Base-by-base conservation (phyloP, 2,113 vertebrate species). In the Empidonax alnorum region DNA sequence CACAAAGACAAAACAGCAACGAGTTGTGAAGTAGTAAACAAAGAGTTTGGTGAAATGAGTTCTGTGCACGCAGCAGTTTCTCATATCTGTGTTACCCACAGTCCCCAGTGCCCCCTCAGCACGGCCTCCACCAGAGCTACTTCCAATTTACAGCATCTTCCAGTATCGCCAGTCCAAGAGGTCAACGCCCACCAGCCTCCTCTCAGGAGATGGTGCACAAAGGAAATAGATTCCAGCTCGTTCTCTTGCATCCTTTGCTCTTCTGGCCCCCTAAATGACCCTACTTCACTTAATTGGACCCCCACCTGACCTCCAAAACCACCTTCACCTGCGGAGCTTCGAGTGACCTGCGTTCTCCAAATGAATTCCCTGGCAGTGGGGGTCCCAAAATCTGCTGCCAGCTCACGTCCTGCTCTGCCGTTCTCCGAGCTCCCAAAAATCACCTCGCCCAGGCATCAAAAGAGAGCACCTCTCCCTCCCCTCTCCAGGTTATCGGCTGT, bases 141-240 rank as follows among this genome's bases (percentile, higher is more conserved):
- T 83, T 50, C 73, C 39, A 66, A 35, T 71, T 90, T 52, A 37
- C 55, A 68, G 33, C 68, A 56, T 10, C 31, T 75, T 41, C 82
- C 56, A 71, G 37, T 17, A 52, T 1, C 25, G 3, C 53, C 66
- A 56, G 23, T 52, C 91, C 87, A 68, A 84, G 52, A 84, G 41
- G 52, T 68, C 74, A 72, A 53, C 11, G 44, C 37, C 27, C 65
- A 52, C 12, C 80, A 61, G n/a, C 19, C 9, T 44, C 14, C 27
- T 27, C 28, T 0, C 0, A 0, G 39, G 33, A 77, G 30, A 77
- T 0, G 10, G 9, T 2, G 0, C 41, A 52, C 22, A 49, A 87
- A 77, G 30, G 18, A 90, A 92, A 74, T 1, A 75, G 63, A 74
- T 91, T 61, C 69, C 35, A 58, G 19, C 31, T 89, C 66, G 7